Evolutionary conservation across 2,797 vertebrate genomes (phyloP).

Genomic region (Lagocephalus sceleratus): DNA sequence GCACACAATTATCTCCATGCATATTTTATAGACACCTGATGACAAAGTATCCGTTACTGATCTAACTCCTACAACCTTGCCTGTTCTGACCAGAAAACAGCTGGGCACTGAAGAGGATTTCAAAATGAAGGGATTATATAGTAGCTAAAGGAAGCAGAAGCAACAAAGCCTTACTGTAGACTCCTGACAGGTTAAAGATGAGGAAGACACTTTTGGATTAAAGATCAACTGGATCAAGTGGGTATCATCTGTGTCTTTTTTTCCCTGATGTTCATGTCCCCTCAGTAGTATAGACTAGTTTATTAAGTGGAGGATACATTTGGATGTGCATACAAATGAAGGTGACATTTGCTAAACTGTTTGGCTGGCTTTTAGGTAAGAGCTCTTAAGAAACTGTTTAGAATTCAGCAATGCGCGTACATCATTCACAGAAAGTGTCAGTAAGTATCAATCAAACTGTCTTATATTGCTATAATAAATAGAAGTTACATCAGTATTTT

Average conservation of each 20-base stretch:
- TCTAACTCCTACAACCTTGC: constrained; percentile 15
- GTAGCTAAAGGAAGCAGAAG: constrained; percentile 3
- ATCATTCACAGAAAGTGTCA: not conserved
- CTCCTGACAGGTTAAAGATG: constrained; percentile 8
- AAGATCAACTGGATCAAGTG: constrained; percentile 23
- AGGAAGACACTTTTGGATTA: constrained; percentile 23
- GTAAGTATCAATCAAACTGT: not conserved
- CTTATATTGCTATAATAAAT: not conserved
- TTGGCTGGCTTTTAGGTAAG: constrained; percentile 54
- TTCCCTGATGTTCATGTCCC: constrained; percentile 16
- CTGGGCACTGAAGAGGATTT: constrained; percentile 12
- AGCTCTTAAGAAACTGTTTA: not conserved
- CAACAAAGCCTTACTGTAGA: not conserved
- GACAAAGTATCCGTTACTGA: constrained; percentile 70
- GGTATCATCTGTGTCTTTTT: constrained; percentile 8
- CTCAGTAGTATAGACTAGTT: constrained; percentile 10
- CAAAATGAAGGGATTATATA: constrained; percentile 27
- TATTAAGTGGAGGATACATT: constrained; percentile 25
- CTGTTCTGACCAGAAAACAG: constrained; percentile 23
- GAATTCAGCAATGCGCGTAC: not conserved
- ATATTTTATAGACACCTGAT: constrained; percentile 68
- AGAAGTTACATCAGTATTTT: not conserved
- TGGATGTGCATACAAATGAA: constrained; percentile 35
- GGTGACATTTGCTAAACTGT: constrained; percentile 7
- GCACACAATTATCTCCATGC: constrained; percentile 68